Conservation (phyloP, 2,888 invertebrate genomes). For the Drosophila helvetica region DNA sequence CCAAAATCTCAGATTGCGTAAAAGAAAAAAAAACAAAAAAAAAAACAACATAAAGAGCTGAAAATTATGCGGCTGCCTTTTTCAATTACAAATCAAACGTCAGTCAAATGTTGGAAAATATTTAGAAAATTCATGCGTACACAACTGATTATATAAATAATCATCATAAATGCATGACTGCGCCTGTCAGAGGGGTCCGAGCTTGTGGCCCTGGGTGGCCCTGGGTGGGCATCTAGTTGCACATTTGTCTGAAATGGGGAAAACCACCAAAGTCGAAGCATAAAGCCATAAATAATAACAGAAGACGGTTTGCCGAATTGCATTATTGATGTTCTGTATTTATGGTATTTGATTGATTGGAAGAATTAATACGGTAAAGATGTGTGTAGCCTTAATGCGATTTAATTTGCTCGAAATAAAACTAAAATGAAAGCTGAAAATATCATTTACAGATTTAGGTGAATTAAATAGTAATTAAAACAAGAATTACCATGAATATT, state of each 20-base stretch:
- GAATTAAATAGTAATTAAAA: too few species aligned
- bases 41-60: constrained; percentile 51
- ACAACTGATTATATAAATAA: constrained; percentile 55
- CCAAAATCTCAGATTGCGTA: constrained; percentile 49
- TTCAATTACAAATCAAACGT: constrained; percentile 76
- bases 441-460: too few species aligned
- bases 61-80: constrained; percentile 53
- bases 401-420: too few species aligned
- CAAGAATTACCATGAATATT: too few species aligned
- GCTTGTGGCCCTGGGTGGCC: constrained; percentile 3
- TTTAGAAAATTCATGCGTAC: constrained; percentile 48
- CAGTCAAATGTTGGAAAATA: constrained; percentile 61
- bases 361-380: background rate
- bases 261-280: constrained; percentile 27
- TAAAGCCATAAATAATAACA: constrained; percentile 43
- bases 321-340: constrained; percentile 14
- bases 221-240: constrained; percentile 26
- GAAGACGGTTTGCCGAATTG: constrained; percentile 35
- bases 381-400: too few species aligned
- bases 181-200: background rate
- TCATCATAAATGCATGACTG: constrained; percentile 47
- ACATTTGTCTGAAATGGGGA: constrained; percentile 41
- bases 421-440: too few species aligned
- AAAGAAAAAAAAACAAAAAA: constrained; percentile 14
- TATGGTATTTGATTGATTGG: constrained; percentile 15